Percentiles rank a stretch among this genome's conserved stretches.
phyloP scores from a whole-genome alignment of 2,113 vertebrate species.

The Strix aluco region DNA sequence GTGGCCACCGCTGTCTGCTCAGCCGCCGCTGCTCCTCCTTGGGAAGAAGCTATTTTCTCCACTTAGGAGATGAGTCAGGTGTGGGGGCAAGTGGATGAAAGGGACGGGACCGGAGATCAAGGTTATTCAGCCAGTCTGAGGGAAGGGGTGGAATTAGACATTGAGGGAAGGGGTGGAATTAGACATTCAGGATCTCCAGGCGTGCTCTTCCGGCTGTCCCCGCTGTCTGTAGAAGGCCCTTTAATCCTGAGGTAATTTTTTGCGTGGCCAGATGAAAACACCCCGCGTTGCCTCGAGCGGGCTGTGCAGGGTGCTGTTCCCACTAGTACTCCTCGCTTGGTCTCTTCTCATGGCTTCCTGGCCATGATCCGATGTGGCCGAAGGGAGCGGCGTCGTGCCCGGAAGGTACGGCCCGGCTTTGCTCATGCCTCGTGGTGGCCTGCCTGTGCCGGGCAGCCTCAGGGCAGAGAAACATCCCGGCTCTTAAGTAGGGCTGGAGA shows the following conservation, averaged over 20 bases:
- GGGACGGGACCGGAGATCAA: not conserved
- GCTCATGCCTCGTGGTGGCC: fast-evolving
- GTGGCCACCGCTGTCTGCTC: not conserved
- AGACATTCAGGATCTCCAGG: constrained; percentile 54
- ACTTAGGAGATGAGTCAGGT: constrained; percentile 56
- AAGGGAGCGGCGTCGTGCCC: not conserved
- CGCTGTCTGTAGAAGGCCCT: not conserved
- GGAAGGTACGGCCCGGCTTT: fast-evolving
- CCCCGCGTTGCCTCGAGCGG: fast-evolving
- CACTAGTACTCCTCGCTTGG: not conserved
- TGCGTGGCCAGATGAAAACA: not conserved
- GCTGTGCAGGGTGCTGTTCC: not conserved
- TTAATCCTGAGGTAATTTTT: constrained; percentile 21
- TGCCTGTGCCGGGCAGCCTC: not conserved
- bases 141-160: constrained; percentile 10
- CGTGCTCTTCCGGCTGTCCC: constrained; percentile 36
- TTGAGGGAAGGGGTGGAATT: too few species aligned
- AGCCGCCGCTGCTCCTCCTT: not conserved
- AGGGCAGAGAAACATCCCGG: not conserved
- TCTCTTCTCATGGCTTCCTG: not conserved
- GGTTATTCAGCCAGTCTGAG: constrained; percentile 35
- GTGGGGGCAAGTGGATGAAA: constrained; percentile 63
- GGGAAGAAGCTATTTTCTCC: constrained; percentile 39
- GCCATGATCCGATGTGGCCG: not conserved
- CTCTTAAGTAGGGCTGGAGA: not conserved